Base-by-base conservation (phyloP, 2,797 vertebrate genomes). In the Notolabrus celidotus region DNA sequence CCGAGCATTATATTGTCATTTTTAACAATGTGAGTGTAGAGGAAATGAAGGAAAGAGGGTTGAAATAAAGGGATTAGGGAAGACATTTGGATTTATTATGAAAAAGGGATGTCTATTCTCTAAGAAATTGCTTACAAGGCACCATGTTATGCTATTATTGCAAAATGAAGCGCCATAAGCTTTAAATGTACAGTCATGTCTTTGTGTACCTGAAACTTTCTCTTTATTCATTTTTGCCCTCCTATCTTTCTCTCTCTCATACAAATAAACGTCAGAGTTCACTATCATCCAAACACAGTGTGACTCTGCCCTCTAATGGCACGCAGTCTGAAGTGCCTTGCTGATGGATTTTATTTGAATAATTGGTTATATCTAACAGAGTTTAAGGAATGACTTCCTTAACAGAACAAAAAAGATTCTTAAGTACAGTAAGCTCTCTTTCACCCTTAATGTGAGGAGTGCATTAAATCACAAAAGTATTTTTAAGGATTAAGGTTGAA, bases 271-370 rank as follows among this genome's bases (percentile, higher is more conserved):
- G 61, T 38, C 12, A 2, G n/a, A n/a, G 34, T 4, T 0, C 12
- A 49, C 29, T 3, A 15, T n/a, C 22, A 4, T 49, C 29, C 23
- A 82, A 84, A 58, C 68, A 52, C 62, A 54, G 87, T 88, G 72
- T 55, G 23, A 77, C 33, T 69, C 83, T 89, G 89, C 90, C 91
- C 85, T 77, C 91, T 88, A 84, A 62, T 84, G 92, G 88, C 42
- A 17, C 0, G 71, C 20, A 38, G 45, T 25, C 1, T 36, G 12
- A 72, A 86, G 61, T 83, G 60, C 79, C n/a, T 33, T 17, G 3
- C 8, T 22, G 5, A 63, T 12, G 17, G 51, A 34, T 51, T 42
- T 42, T n/a, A 7, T 3, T 3, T n/a, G 17, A 9, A 1, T 10
- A 19, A 42, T n/a, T 2, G 9, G n/a, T 19, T 9, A 17, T 7